Conservation (phyloP, 2,113 vertebrate species). For the Podarcis muralis region DNA sequence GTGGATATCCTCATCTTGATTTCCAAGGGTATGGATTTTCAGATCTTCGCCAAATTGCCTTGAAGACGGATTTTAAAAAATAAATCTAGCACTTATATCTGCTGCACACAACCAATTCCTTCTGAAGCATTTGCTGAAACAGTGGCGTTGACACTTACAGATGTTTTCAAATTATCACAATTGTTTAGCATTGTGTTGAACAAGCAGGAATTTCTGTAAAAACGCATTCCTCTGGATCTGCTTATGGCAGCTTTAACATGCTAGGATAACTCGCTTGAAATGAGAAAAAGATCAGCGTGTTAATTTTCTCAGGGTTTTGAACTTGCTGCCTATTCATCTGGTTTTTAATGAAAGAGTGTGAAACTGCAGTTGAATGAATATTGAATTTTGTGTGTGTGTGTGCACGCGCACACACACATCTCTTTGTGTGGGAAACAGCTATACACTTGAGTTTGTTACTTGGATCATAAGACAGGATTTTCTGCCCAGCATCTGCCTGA, state of each 20-base stretch:
- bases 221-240: neutral
- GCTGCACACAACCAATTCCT: neutral
- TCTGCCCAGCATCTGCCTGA: too few species aligned
- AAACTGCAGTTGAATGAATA: neutral
- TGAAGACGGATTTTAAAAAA: neutral
- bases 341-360: neutral
- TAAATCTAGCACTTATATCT: neutral
- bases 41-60: neutral
- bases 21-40: neutral
- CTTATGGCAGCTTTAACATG: neutral
- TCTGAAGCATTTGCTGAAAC: slow-evolving; percentile 8
- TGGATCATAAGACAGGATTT: too few species aligned
- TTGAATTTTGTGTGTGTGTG: too few species aligned
- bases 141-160: neutral
- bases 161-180: slow-evolving; percentile 33
- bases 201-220: neutral
- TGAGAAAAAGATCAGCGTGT: neutral
- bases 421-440: too few species aligned
- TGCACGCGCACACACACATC: too few species aligned
- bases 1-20: neutral
- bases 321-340: neutral
- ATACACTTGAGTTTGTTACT: too few species aligned
- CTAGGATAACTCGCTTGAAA: neutral
- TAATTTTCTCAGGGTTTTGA: slow-evolving; percentile 24
- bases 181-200: slow-evolving; percentile 29